Conservation (phyloP, 1,140 invertebrate genomes). For the Babylonia areolata region DNA sequence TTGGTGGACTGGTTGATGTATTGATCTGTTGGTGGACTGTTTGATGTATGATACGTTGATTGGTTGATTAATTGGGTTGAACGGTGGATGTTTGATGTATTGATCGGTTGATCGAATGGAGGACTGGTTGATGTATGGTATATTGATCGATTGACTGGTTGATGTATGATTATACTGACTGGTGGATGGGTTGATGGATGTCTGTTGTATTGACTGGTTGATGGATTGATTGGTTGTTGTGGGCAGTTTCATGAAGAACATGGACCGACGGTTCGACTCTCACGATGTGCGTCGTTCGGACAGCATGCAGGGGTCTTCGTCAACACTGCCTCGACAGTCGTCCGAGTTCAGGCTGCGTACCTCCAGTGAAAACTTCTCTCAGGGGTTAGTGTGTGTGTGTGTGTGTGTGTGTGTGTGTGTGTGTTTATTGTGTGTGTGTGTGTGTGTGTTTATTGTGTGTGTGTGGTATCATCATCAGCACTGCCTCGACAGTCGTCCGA, state of each 20-base stretch:
- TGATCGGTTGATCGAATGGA: no score
- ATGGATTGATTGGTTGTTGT: no score
- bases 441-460: neutral
- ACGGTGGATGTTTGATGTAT: no score
- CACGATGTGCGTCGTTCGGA: neutral
- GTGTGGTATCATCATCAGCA: neutral
- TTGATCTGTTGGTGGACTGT: no score
- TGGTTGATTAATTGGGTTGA: no score
- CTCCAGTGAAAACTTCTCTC: slow-evolving; percentile 38
- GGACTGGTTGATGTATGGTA: no score
- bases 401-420: slow-evolving; percentile 9
- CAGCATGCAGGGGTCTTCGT: neutral
- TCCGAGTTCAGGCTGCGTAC: slow-evolving; percentile 37
- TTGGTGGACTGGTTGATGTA: no score
- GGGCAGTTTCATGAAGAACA: slow-evolving; percentile 39
- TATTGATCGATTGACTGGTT: no score
- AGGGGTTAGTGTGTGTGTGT: slow-evolving; percentile 20
- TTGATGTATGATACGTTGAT: no score
- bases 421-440: neutral
- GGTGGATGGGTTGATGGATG: no score
- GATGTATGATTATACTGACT: no score
- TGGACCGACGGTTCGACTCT: neutral
- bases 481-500: slow-evolving; percentile 25
- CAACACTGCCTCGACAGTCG: slow-evolving; percentile 21
- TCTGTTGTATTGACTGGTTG: no score